These are phyloP conservation scores for Drosophila tsacasi DNA, from an alignment of 1,140 invertebrate genomes.

Conservation along the genomic window DNA sequence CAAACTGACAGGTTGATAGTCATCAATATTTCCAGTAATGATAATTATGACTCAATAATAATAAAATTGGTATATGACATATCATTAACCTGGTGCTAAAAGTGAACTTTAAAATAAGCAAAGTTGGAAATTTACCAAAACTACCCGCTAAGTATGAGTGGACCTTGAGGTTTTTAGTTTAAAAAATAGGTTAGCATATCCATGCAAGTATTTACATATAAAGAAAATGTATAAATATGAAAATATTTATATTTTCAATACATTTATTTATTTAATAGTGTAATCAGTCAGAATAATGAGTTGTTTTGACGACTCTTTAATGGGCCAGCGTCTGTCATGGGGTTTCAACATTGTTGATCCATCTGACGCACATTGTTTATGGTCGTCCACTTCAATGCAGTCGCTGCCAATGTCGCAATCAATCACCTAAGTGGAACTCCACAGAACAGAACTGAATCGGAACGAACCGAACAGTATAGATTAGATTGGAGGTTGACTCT, in stretches of 20 bases:
- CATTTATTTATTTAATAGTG: background rate
- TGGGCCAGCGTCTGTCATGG: slow-evolving; percentile 17
- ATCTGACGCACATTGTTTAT: slow-evolving; percentile 42
- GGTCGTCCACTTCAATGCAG: slow-evolving; percentile 30
- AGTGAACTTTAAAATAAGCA: background rate
- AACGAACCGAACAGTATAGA: slow-evolving; percentile 19
- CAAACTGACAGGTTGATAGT: background rate
- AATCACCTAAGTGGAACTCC: slow-evolving; percentile 43
- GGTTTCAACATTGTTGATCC: slow-evolving; percentile 27
- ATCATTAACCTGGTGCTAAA: background rate
- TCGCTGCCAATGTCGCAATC: slow-evolving; percentile 34
- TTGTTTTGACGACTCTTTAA: slow-evolving; percentile 26
- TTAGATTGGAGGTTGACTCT: slow-evolving; percentile 44
- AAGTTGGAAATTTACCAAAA: background rate
- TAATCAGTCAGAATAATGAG: slow-evolving; percentile 20
- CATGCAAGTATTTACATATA: background rate
- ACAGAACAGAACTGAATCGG: slow-evolving; percentile 8
- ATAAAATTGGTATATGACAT: background rate
- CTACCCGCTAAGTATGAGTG: no score
- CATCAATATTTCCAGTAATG: slow-evolving; percentile 14
- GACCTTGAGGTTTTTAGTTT: background rate
- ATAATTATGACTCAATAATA: slow-evolving; percentile 3
- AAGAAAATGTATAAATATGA: no score
- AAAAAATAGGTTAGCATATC: background rate
- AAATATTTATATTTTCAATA: background rate